Evolutionary conservation across 2,113 vertebrate genomes (phyloP).

Genomic region (Anseranas semipalmata): DNA sequence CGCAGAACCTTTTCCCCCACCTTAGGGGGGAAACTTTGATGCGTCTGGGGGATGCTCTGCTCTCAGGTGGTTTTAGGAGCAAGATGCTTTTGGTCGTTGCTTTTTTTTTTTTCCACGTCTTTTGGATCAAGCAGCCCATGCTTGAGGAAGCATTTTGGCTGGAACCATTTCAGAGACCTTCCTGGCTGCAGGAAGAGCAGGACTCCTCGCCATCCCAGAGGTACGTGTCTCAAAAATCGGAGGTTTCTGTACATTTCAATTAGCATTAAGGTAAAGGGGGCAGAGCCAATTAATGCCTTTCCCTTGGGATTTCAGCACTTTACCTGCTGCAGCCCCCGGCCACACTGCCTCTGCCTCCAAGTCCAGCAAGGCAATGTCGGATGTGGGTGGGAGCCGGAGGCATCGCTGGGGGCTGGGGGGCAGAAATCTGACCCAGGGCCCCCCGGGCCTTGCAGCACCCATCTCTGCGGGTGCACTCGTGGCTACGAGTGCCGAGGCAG

Average conservation of each 20-base stretch:
- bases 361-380: background rate
- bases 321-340: background rate
- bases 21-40: rapidly evolving
- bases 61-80: background rate
- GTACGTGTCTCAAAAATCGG: background rate
- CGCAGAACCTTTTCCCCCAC: rapidly evolving
- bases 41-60: background rate
- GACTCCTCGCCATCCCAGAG: background rate
- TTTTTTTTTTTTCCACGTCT: background rate
- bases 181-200: background rate
- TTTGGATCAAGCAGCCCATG: background rate
- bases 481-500: too few species aligned
- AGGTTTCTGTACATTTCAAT: background rate
- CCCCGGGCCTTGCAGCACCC: background rate
- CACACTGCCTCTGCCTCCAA: background rate
- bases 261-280: background rate
- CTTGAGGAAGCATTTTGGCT: background rate
- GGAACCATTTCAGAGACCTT: background rate
- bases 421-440: background rate
- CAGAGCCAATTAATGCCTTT: background rate
- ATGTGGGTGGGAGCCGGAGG: background rate
- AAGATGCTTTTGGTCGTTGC: background rate
- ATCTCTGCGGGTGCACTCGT: too few species aligned
- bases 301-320: background rate
- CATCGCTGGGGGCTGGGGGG: background rate